phyloP scores from a whole-genome alignment of 2,888 invertebrate species.

The Papilio protenor region DNA sequence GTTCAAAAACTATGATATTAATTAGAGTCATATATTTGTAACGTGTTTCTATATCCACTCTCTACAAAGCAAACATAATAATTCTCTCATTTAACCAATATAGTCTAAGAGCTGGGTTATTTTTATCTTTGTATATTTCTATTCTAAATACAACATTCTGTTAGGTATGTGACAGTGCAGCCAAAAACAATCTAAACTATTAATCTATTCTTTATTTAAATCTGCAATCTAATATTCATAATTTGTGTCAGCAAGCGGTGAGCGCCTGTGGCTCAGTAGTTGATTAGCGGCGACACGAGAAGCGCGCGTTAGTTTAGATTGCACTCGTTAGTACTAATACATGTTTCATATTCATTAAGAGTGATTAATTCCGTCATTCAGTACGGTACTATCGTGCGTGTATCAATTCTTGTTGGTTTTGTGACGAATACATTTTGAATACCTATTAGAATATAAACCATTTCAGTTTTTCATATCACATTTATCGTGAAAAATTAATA shows the following conservation, averaged over 20 bases:
- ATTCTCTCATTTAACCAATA: not conserved
- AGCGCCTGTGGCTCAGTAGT: conserved; percentile 49
- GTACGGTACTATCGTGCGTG: not conserved
- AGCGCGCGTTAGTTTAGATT: conserved; percentile 59
- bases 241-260: not conserved
- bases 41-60: too few species aligned
- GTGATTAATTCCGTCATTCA: not conserved
- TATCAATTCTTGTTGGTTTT: not conserved
- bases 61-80: too few species aligned
- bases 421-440: not conserved
- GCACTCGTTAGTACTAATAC: conserved; percentile 13
- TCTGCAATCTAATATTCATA: not conserved
- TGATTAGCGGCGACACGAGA: conserved; percentile 64
- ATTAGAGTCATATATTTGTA: too few species aligned
- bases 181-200: not conserved
- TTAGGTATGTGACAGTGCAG: not conserved
- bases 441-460: not conserved
- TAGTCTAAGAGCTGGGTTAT: not conserved
- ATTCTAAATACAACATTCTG: not conserved
- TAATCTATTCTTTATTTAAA: conserved; percentile 1
- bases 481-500: not conserved
- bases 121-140: not conserved
- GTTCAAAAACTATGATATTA: too few species aligned
- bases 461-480: not conserved
- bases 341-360: conserved; percentile 32